Percentiles rank a stretch among this genome's conserved stretches.
Evolutionary conservation across 1,140 invertebrate genomes (phyloP).

Genomic region (Rhopalosiphum padi): DNA sequence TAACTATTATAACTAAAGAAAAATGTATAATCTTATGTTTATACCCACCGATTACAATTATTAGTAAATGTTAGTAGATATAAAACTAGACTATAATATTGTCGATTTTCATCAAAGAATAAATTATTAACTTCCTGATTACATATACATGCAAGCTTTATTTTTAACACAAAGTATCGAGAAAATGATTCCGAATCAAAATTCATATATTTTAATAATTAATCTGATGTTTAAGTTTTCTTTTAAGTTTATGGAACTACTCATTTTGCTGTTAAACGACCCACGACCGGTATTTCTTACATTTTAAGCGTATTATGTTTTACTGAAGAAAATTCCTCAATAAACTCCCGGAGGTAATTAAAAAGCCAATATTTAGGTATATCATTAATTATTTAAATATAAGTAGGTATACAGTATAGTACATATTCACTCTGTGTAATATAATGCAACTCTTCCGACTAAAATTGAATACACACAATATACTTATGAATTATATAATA

Average conservation of each 20-base stretch:
- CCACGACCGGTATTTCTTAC: neutral
- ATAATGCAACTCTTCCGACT: neutral
- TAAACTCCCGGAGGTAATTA: neutral
- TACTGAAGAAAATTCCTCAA: neutral
- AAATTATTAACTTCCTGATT: neutral
- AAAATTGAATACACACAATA: neutral
- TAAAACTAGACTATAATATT: neutral
- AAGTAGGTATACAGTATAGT: neutral
- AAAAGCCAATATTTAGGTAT: slow-evolving; percentile 25
- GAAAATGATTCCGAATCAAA: neutral
- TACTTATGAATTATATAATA: neutral
- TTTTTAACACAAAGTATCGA: neutral
- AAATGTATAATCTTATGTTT: neutral
- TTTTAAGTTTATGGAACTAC: neutral
- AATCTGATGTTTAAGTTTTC: neutral
- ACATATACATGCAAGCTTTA: neutral
- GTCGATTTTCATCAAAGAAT: too few species aligned
- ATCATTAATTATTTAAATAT: neutral
- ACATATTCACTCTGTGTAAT: neutral
- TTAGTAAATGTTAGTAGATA: neutral
- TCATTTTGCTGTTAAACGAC: slow-evolving; percentile 1
- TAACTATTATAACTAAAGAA: too few species aligned
- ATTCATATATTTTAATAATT: neutral
- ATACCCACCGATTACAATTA: neutral
- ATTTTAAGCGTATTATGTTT: neutral